Evolutionary conservation across 2,888 invertebrate species (phyloP).

Genomic region (Apodemia duryi): DNA sequence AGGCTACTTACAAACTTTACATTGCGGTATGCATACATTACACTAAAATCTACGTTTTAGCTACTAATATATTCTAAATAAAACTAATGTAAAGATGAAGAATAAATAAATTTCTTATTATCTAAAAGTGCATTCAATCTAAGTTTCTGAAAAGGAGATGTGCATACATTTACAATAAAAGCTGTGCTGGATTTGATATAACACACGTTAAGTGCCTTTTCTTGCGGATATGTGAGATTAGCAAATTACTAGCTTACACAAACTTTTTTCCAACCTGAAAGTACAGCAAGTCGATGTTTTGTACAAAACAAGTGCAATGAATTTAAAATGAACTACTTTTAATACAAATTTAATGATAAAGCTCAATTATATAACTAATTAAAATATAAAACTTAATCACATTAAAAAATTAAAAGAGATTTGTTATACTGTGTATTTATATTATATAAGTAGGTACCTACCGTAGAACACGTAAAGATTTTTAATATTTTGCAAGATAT

Average conservation of each 20-base stretch:
- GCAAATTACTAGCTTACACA: background rate
- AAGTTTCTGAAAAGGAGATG: background rate
- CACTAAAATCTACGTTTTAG: background rate
- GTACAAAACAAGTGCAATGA: background rate
- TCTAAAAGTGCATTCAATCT: background rate
- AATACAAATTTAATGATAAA: no score
- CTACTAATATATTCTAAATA: background rate
- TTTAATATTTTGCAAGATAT: no score
- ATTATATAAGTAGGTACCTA: no score
- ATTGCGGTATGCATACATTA: constrained; percentile 16
- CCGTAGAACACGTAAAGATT: no score
- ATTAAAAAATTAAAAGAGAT: no score
- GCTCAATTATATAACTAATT: no score
- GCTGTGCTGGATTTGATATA: background rate
- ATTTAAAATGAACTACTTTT: no score
- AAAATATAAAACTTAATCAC: no score
- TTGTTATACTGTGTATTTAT: no score
- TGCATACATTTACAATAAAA: background rate
- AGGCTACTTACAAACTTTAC: constrained; percentile 17
- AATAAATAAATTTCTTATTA: background rate
- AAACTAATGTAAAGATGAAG: background rate
- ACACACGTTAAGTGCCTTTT: background rate
- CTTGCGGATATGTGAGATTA: background rate
- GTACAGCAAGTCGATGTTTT: background rate
- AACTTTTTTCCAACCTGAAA: background rate